Conservation (phyloP, 2,797 vertebrate species). For the Sebastes iracundus region DNA sequence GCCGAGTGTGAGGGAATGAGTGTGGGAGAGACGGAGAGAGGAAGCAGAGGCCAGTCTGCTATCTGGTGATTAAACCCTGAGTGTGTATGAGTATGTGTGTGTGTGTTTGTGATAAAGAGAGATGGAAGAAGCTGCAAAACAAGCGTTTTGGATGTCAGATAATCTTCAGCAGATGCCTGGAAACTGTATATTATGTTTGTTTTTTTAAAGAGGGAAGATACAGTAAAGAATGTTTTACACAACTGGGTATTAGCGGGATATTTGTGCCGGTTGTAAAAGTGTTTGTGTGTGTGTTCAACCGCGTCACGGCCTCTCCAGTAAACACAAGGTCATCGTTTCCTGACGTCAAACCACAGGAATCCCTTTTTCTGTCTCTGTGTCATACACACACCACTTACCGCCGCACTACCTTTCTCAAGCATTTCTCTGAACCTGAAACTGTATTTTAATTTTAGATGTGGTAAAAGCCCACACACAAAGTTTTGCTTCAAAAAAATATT, state of each 20-base stretch:
- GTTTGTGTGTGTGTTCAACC: background rate
- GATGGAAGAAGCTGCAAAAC: conserved; percentile 35
- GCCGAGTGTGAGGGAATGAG: conserved; percentile 26
- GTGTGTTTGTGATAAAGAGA: background rate
- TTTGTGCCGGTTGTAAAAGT: background rate
- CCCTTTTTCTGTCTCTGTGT: background rate
- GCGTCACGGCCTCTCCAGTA: background rate
- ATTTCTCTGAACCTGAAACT: background rate
- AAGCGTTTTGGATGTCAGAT: conserved; percentile 45
- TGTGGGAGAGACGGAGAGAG: conserved; percentile 42
- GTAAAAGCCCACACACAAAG: background rate
- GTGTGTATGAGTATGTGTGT: background rate
- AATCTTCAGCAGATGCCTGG: conserved; percentile 36
- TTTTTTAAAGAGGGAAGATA: conserved; percentile 2
- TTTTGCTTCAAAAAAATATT: background rate
- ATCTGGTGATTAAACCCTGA: conserved; percentile 63
- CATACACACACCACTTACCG: background rate
- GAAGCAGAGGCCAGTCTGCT: conserved; percentile 61
- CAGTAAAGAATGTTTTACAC: background rate
- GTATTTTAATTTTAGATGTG: background rate
- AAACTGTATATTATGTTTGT: background rate
- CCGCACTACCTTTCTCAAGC: background rate
- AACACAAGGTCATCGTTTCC: conserved; percentile 23
- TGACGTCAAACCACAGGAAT: conserved; percentile 20
- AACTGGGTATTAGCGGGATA: background rate